These are phyloP conservation scores for Brachionus plicatilis DNA, from an alignment of 1,140 invertebrate species.

Conservation along the genomic window DNA sequence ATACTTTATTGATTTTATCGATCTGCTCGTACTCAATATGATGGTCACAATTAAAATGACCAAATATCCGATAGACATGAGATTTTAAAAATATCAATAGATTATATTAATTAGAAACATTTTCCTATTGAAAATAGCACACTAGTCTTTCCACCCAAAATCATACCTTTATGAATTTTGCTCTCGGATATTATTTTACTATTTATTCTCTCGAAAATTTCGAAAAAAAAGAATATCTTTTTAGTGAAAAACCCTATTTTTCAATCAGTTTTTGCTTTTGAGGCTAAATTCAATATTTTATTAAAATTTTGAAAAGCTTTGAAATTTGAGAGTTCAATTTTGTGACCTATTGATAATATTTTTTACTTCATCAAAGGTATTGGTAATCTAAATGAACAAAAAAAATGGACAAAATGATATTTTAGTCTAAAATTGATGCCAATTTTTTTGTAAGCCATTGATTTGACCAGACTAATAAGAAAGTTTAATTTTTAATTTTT, in stretches of 20 bases:
- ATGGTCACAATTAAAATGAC: neutral
- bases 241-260: neutral
- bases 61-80: constrained; percentile 31
- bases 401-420: no score
- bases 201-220: neutral
- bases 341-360: no score
- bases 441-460: no score
- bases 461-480: no score
- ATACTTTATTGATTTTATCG: neutral
- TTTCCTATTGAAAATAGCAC: neutral
- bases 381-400: no score
- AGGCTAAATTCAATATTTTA: no score
- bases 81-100: neutral
- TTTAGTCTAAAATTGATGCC: no score
- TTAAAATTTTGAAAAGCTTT: no score
- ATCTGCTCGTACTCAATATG: neutral
- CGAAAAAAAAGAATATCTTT: neutral
- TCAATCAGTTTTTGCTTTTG: no score
- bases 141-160: neutral
- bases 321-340: no score
- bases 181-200: neutral
- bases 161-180: neutral
- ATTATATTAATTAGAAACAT: neutral
- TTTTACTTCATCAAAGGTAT: no score
- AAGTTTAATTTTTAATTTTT: no score